phyloP scores from a whole-genome alignment of 2,113 vertebrate species.

The Leucopternis melanops region DNA sequence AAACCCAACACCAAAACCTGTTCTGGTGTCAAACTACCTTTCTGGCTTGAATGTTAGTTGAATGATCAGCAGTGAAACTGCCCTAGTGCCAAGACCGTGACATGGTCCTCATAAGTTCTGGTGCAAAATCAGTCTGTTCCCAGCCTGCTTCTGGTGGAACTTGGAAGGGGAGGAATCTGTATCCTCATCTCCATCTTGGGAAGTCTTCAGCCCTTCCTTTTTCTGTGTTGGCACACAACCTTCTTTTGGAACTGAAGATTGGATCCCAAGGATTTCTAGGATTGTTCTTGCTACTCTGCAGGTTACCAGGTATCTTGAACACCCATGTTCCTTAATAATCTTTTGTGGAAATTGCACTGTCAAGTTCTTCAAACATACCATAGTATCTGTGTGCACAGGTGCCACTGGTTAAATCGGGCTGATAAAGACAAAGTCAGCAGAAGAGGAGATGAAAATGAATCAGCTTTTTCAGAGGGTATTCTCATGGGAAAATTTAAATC shows the following conservation, averaged over 20 bases:
- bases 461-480: background rate
- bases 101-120: background rate
- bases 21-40: background rate
- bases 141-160: background rate
- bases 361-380: background rate
- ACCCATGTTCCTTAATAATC: background rate
- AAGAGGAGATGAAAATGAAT: background rate
- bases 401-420: background rate
- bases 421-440: background rate
- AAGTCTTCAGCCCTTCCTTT: background rate
- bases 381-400: background rate
- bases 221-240: background rate
- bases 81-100: background rate
- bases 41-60: background rate
- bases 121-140: background rate
- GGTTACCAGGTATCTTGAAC: conserved; percentile 30
- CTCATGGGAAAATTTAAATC: background rate
- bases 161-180: background rate
- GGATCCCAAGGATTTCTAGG: conserved; percentile 5
- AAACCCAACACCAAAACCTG: background rate
- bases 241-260: background rate
- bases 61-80: background rate
- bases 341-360: background rate
- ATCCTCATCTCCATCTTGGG: background rate
- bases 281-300: background rate